Conservation (phyloP, 2,113 vertebrate genomes). For the Oriolus oriolus region DNA sequence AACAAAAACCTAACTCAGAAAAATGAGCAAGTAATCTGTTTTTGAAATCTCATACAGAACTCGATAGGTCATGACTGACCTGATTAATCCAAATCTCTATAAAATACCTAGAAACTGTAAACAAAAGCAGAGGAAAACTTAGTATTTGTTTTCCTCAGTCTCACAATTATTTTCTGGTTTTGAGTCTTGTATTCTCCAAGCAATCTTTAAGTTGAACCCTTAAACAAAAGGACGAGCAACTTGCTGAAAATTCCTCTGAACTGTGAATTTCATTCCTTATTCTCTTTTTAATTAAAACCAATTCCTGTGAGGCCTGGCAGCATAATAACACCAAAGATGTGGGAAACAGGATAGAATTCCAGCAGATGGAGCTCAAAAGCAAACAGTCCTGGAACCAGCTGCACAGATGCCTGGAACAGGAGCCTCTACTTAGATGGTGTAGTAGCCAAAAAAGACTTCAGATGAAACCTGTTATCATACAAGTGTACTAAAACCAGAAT, state of each 20-base stretch:
- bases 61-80: not conserved
- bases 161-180: not conserved
- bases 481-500: not conserved
- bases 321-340: not conserved
- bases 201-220: not conserved
- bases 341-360: not conserved
- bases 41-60: constrained; percentile 16
- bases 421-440: not conserved
- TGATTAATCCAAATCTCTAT: not conserved
- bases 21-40: not conserved
- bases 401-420: not conserved
- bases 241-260: not conserved
- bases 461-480: not conserved
- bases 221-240: not conserved
- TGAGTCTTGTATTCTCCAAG: not conserved
- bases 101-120: not conserved
- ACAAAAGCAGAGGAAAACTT: not conserved
- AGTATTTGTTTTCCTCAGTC: not conserved
- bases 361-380: constrained; percentile 68
- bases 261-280: not conserved
- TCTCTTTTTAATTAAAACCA: not conserved
- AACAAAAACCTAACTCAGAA: constrained; percentile 9
- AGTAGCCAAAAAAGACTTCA: not conserved
- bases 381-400: not conserved
- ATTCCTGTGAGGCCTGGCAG: not conserved